A percentile compares a stretch with the other conserved stretches of the same genome.
These are phyloP conservation scores for Anabacerthia variegaticeps DNA, from an alignment of 2,797 vertebrate genomes.

Conservation along the genomic window DNA sequence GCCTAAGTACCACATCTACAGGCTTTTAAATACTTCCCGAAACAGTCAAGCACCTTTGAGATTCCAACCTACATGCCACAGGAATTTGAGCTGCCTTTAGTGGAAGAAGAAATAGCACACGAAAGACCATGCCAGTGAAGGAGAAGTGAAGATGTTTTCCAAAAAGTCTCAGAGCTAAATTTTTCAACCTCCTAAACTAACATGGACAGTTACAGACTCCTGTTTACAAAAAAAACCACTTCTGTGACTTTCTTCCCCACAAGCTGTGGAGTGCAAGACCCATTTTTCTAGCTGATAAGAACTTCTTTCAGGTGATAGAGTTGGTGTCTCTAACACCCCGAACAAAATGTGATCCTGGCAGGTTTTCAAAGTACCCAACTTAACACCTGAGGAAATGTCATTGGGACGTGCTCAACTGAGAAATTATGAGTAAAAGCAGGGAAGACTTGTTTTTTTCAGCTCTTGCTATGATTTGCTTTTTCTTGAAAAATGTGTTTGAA, in stretches of 20 bases:
- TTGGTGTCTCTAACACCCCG: background rate
- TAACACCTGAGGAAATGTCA: background rate
- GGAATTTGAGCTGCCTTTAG: background rate
- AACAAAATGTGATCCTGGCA: background rate
- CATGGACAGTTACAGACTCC: background rate
- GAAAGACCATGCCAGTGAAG: background rate
- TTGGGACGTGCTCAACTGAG: background rate
- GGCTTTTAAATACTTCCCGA: background rate
- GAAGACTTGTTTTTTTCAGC: background rate
- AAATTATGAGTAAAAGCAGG: background rate
- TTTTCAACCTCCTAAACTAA: background rate
- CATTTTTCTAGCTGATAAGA: background rate
- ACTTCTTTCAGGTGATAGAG: background rate
- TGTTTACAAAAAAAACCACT: accelerated
- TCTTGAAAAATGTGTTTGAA: background rate
- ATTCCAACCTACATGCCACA: background rate
- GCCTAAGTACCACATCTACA: background rate
- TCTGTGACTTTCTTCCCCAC: background rate
- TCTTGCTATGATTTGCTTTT: background rate
- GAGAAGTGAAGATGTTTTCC: background rate
- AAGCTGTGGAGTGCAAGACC: background rate
- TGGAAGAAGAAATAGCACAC: background rate
- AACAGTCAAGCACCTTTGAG: background rate
- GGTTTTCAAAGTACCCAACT: background rate
- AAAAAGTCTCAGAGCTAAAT: background rate